Percentiles rank a stretch among this genome's conserved stretches.
These are phyloP conservation scores for Phragmatobia fuliginosa DNA, from an alignment of 2,888 invertebrate species.

Conservation along the genomic window DNA sequence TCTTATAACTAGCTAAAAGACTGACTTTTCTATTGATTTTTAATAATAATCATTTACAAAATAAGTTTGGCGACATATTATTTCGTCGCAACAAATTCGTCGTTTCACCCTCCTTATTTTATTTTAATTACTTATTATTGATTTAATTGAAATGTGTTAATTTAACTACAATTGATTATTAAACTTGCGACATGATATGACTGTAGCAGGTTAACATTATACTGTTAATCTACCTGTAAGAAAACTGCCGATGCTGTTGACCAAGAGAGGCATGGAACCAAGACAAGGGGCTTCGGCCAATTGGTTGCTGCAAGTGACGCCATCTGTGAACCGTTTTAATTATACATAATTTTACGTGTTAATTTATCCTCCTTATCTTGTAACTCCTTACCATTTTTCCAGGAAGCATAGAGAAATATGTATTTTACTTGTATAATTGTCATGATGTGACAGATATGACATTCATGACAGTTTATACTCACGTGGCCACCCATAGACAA, in stretches of 20 bases:
- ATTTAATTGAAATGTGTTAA: too few species aligned
- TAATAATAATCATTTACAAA: too few species aligned
- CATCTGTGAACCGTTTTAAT: conserved; percentile 89
- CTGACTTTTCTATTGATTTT: too few species aligned
- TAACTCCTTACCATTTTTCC: conserved; percentile 2
- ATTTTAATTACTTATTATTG: too few species aligned
- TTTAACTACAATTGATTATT: too few species aligned
- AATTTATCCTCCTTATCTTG: background rate
- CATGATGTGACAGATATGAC: background rate
- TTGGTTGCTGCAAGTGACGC: conserved; percentile 98
- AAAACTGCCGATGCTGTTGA: conserved; percentile 98
- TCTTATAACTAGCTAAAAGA: too few species aligned
- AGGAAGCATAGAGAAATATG: background rate
- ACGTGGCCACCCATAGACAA: conserved; percentile 99
- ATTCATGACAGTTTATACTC: conserved; percentile 70
- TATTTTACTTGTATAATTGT: background rate
- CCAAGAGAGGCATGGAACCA: conserved; percentile 99
- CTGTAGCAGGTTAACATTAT: background rate
- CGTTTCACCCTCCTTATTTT: too few species aligned
- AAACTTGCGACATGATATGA: too few species aligned
- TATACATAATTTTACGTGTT: background rate
- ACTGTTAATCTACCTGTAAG: conserved; percentile 88
- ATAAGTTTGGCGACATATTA: too few species aligned
- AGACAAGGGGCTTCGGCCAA: conserved; percentile 97
- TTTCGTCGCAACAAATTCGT: too few species aligned